Conservation (phyloP, 23 tunicate genomes). For the Clavelina lepadiformis region DNA sequence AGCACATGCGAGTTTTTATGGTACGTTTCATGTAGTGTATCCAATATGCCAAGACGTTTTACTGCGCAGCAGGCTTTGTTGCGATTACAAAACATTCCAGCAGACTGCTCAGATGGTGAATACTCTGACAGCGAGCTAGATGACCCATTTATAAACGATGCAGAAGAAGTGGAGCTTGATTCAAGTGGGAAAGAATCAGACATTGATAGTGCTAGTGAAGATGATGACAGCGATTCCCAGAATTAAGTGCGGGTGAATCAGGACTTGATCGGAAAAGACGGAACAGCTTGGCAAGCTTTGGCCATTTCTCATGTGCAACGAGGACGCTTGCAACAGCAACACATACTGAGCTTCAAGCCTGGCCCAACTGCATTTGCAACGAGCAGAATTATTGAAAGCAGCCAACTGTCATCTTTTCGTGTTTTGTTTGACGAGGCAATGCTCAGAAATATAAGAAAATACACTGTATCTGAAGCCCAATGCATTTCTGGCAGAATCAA, state of each 20-base stretch:
- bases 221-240: constrained; percentile 14
- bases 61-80: constrained; percentile 23
- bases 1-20: constrained; percentile 19
- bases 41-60: constrained; percentile 7
- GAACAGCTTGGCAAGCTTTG: constrained; percentile 24
- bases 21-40: constrained; percentile 7
- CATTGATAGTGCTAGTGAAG: neutral
- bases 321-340: constrained; percentile 14
- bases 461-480: constrained; percentile 2
- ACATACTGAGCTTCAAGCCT: constrained; percentile 13
- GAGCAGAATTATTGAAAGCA: constrained; percentile 12
- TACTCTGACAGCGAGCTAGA: constrained; percentile 8
- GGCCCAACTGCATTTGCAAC: constrained; percentile 21
- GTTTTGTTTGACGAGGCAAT: constrained; percentile 18
- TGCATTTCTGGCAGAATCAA: neutral
- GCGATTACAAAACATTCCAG: constrained; percentile 7
- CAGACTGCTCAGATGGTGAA: constrained; percentile 19
- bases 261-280: constrained; percentile 16
- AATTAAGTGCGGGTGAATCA: constrained; percentile 16
- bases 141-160: constrained; percentile 6
- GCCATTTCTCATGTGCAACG: constrained; percentile 8
- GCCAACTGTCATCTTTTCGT: constrained; percentile 14
- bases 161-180: constrained; percentile 6
- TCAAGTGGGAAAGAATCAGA: constrained; percentile 14
- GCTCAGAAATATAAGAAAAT: constrained; percentile 11